Evolutionary conservation across 2,888 invertebrate species (phyloP), one percentile per base, ranked within the genome.

Genomic region (Scaeva pyrastri): DNA sequence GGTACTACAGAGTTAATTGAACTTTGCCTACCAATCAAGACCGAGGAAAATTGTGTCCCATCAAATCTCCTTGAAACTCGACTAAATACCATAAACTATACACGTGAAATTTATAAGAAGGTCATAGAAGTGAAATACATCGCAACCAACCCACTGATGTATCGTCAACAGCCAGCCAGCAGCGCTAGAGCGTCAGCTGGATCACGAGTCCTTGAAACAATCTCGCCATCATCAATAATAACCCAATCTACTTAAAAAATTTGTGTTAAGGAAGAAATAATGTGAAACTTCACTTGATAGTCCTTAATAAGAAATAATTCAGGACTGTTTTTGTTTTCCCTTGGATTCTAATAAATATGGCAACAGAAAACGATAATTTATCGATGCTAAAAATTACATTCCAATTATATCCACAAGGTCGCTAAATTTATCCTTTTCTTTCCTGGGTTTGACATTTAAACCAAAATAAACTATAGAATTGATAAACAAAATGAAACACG

Each of bases 171-270:
- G 48, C 72, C n/a, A n/a, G n/a, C n/a, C n/a, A n/a, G n/a, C n/a
- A n/a, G n/a, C n/a, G n/a, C n/a, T n/a, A n/a, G n/a, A 73, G 21
- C 11, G 21, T 55, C 71, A 72, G 41, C n/a, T 12, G 52, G 50
- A 52, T 68, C 21, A 52, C 48, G 60, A 77, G 23, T 64, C 80
- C 85, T 85, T 80, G 80, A 77, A 80, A 72, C 62, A 19, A 85
- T 75, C 71, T 73, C 80, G 55, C 52, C 76, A 48, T 71, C 64
- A 73, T 62, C 50, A 62, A 75, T 70, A 85, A 76, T 52, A 6
- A 10, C 21, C 60, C 76, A 21, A 39, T 5, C 31, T 31, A 50
- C 12, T 23, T 0, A 39, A 26, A 56, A 48, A 71, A 58, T 71
- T 19, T 64, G 62, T 39, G 21, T 52, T 39, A 62, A 73, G 12